phyloP scores from a whole-genome alignment of 2,888 invertebrate genomes.

The Cosmopolites sordidus region DNA sequence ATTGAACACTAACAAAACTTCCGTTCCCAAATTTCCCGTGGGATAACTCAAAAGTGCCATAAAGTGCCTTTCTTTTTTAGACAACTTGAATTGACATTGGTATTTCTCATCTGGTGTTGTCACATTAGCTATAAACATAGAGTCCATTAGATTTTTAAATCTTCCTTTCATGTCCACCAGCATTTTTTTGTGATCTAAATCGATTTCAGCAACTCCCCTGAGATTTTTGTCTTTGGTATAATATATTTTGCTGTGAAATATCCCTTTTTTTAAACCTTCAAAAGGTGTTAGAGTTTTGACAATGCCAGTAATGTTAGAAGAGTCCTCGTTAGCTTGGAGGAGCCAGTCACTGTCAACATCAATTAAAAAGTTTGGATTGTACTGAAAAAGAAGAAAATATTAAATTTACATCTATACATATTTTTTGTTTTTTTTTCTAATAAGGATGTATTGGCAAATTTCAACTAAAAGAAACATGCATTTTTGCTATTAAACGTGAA shows the following conservation, averaged over 20 bases:
- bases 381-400: conserved; percentile 47
- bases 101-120: conserved; percentile 70
- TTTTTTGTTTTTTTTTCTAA: no score
- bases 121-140: conserved; percentile 69
- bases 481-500: no score
- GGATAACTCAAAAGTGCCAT: conserved; percentile 71
- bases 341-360: conserved; percentile 69
- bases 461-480: no score
- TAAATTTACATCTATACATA: no score
- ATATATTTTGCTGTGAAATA: conserved; percentile 62
- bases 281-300: conserved; percentile 65
- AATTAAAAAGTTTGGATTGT: conserved; percentile 63
- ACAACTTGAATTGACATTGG: conserved; percentile 66
- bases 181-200: conserved; percentile 66
- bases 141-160: conserved; percentile 63
- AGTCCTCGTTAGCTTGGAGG: conserved; percentile 52
- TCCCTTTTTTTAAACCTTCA: conserved; percentile 64
- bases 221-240: conserved; percentile 62
- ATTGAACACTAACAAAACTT: conserved; percentile 60
- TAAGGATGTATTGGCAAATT: no score
- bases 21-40: conserved; percentile 64
- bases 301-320: conserved; percentile 64
- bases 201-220: conserved; percentile 64
- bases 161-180: conserved; percentile 61
- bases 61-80: conserved; percentile 64